Evolutionary conservation across 2,797 vertebrate species (phyloP).

Genomic region (Falco cherrug): DNA sequence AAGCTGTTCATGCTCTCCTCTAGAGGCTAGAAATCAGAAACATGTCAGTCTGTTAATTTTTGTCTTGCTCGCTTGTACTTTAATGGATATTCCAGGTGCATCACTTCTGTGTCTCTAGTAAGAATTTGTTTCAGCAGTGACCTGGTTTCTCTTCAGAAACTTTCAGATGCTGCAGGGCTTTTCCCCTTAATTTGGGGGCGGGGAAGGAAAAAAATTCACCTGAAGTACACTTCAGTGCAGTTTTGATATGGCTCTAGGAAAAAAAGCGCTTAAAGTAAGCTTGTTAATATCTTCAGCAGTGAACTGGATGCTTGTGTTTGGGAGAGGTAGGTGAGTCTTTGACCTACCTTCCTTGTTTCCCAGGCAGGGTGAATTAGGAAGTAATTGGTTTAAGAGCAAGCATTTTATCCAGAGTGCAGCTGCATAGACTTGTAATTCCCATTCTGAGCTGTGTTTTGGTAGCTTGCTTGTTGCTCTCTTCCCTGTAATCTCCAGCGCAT

Average conservation of each 20-base stretch:
- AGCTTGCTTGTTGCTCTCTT: background rate
- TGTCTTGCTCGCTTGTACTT: background rate
- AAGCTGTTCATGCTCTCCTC: background rate
- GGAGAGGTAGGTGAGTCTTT: background rate
- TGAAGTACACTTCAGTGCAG: background rate
- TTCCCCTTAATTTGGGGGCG: background rate
- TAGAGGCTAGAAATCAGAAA: background rate
- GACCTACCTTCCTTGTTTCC: background rate
- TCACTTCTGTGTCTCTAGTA: background rate
- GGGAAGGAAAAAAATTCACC: background rate
- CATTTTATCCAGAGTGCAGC: background rate
- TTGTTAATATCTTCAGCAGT: background rate
- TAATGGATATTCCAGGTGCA: background rate
- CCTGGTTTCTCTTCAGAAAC: background rate
- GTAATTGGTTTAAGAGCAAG: background rate
- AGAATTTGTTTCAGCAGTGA: background rate
- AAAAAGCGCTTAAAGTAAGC: background rate
- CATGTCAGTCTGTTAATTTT: background rate
- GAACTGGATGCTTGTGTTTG: background rate
- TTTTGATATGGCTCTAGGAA: background rate
- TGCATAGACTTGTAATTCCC: background rate
- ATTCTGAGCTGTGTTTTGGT: background rate
- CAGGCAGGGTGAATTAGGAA: background rate
- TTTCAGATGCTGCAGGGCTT: background rate
- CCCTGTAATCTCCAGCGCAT: fast-evolving